Base-by-base conservation (phyloP, 1,140 invertebrate genomes). In the Neodiprion virginianus region DNA sequence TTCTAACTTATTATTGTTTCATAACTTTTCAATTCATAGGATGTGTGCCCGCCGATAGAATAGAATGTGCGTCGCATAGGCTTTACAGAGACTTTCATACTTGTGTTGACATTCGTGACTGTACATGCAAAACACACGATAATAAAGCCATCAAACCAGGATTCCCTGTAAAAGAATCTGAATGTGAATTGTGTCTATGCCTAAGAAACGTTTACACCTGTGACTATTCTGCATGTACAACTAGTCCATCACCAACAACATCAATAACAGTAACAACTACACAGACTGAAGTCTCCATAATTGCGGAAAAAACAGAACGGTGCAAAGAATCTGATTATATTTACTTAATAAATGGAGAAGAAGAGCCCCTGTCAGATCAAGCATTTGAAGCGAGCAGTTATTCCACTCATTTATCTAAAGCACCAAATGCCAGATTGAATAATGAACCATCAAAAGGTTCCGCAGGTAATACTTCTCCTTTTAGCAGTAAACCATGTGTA, bases 171-270 rank as follows among this genome's bases (percentile, higher is more conserved):
- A 79, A 89, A n/a, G 89, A 90, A 70, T 89, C 89, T 8, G 88
- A 90, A 0, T 95, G 94, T 79, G 89, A 91, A 80, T 89, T 90
- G 17, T 96, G 95, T 78, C 94, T 95, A 78, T 96, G 95, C 79
- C 85, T 95, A 1, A 90, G 94, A 78, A 95, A 96, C 84, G 89
- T 89, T n/a, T 91, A 94, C 76, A 86, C 92, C 71, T 94, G 93
- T 82, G 91, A 91, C 82, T 86, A 85, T 75, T 89, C 85, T 23
- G 81, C 85, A 11, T 93, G 92, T 75, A 61, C 67, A 3, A 79
- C 72, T 50, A 84, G 75, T 40, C 49, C 72, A 1, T 47, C 72
- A 61, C 8, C 65, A 9, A 49, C 71, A 40, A 66, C 71, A 71
- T 69, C 68, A 8, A 72, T 65, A 9, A 67, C 68, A 14, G 23